phyloP scores from a whole-genome alignment of 2,888 invertebrate species.

The Agrilus mali region DNA sequence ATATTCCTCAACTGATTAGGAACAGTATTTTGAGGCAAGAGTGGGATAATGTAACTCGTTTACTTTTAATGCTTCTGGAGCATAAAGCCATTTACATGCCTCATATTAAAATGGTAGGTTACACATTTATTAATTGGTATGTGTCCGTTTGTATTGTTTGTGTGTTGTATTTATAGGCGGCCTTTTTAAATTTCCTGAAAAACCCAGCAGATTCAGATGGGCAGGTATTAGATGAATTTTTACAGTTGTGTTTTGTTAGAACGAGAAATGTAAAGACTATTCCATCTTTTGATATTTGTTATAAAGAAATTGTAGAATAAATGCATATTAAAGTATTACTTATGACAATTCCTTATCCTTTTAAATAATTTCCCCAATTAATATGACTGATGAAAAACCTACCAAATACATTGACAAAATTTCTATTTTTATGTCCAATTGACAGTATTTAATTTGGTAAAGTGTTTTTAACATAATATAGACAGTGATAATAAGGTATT shows the following conservation, averaged over 20 bases:
- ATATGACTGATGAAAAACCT: no score
- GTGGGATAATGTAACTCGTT: conserved; percentile 10
- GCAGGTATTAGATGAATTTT: conserved; percentile 4
- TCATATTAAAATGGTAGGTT: conserved; percentile 10
- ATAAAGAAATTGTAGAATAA: no score
- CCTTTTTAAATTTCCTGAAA: conserved; percentile 6
- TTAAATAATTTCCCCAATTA: no score
- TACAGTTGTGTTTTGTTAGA: conserved; percentile 1
- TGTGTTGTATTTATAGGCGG: conserved; percentile 4
- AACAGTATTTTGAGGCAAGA: conserved; percentile 9
- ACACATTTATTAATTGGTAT: not conserved
- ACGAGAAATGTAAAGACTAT: not conserved
- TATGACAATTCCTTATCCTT: not conserved
- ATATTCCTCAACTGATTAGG: conserved; percentile 8
- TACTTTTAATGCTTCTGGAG: conserved; percentile 7
- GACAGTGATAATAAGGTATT: not conserved
- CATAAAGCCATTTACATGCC: conserved; percentile 5
- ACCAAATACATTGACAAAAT: no score
- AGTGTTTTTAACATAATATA: not conserved
- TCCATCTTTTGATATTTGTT: not conserved
- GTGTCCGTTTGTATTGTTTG: not conserved
- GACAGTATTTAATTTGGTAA: no score
- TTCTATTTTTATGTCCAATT: no score
- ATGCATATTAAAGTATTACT: no score
- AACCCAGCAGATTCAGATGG: conserved; percentile 5